Percentiles rank a stretch among this genome's conserved stretches.
Conservation (phyloP, 2,113 vertebrate species). For the Murina feae region DNA sequence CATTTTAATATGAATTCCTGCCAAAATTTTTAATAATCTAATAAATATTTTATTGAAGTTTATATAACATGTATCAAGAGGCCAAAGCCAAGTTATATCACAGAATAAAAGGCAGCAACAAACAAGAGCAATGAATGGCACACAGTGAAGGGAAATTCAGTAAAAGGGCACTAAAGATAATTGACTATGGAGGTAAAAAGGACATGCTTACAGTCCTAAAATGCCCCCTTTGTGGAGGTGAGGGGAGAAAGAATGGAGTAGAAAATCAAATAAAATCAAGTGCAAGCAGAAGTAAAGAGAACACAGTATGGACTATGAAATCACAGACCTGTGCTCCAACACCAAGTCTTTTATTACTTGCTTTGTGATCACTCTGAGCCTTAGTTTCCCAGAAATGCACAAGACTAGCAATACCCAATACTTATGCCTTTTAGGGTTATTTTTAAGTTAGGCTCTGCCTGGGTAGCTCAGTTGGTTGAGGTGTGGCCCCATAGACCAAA, state of each 20-base stretch:
- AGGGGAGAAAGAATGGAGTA: background rate
- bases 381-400: background rate
- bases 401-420: background rate
- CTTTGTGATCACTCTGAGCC: background rate
- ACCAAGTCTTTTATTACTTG: background rate
- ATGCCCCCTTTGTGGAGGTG: background rate
- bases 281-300: background rate
- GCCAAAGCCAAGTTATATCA: background rate
- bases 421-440: background rate
- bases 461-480: background rate
- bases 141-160: background rate
- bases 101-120: background rate
- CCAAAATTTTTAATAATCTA: slow-evolving; percentile 21
- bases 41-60: slow-evolving; percentile 24
- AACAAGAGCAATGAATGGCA: background rate
- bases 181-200: background rate
- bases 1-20: slow-evolving; percentile 9
- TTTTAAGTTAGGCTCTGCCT: background rate
- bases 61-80: background rate
- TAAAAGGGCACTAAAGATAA: background rate
- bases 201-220: background rate
- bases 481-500: background rate
- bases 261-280: background rate
- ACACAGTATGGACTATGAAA: background rate
- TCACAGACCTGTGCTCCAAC: background rate